Evolutionary conservation across 2,113 vertebrate species (phyloP), one percentile per base, ranked within the genome.

Genomic region (Solea solea): DNA sequence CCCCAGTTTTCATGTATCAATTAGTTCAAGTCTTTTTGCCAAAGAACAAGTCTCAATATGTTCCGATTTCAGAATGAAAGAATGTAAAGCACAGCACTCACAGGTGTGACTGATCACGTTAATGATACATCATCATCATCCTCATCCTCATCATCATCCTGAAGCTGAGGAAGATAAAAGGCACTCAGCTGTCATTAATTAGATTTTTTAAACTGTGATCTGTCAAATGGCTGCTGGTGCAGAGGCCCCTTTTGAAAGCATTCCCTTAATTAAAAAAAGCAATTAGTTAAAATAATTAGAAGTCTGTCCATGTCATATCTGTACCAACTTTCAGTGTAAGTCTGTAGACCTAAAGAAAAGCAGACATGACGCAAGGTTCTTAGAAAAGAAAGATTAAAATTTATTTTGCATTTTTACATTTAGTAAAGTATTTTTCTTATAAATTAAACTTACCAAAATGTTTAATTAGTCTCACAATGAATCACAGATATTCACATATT

Each of bases 381-480:
- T 59, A 77, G 16, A 63, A 58, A 59, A 81, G 83, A 77, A 59
- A 53, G 62, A 59, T 85, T 66, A 25, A 73, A 53, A 74, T 82
- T 86, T 71, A 86, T 62, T 86, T 57, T 41, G 4, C 62, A 69
- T 75, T 86, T 86, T 82, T 59, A 77, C 65, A 85, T 79, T 54
- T 40, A 79, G 3, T 44, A 25, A 66, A 40, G 58, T 9, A 25
- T 34, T 56, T 56, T 62, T 50, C 27, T 73, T 82, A 90, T 90
- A 92, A 91, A 91, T 92, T 88, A 91, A 82, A 80, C 39, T 59
- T 11, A 44, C 61, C 25, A 81, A 67, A 69, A 71, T 63, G 27
- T 88, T 57, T 77, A 66, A 85, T 91, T 86, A 70, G 54, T 59
- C 53, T 67, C 28, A 50, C 4, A 83, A 62, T 28, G 16, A 3